phyloP scores from a whole-genome alignment of 2,888 invertebrate species.

The Phyllotreta striolata region DNA sequence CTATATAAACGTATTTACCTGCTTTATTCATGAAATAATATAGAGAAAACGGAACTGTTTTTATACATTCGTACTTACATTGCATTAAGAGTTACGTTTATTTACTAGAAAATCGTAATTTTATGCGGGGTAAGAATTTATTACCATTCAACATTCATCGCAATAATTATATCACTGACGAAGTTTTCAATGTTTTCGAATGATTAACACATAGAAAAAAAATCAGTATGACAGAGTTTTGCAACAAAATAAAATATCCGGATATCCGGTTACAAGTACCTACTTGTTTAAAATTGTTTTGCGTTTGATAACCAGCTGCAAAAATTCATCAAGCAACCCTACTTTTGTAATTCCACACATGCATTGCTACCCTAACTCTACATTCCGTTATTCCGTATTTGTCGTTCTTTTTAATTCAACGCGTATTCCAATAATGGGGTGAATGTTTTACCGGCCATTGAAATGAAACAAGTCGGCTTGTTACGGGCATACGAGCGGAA shows the following conservation, averaged over 20 bases:
- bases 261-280: conserved; percentile 18
- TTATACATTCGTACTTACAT: conserved; percentile 5
- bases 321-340: conserved; percentile 7
- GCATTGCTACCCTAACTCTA: conserved; percentile 6
- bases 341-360: not conserved
- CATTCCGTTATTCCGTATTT: too few relatives aligned
- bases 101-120: conserved; percentile 8
- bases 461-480: too few relatives aligned
- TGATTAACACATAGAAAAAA: not conserved
- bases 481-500: too few relatives aligned
- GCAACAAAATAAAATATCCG: conserved; percentile 11
- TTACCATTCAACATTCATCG: too few relatives aligned
- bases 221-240: not conserved
- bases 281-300: conserved; percentile 10
- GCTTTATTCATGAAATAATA: not conserved
- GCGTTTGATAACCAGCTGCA: conserved; percentile 15
- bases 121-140: too few relatives aligned
- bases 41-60: conserved; percentile 7
- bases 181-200: too few relatives aligned
- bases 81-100: not conserved
- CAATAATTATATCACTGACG: too few relatives aligned
- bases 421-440: too few relatives aligned
- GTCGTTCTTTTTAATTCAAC: too few relatives aligned
- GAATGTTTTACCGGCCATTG: too few relatives aligned
- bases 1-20: conserved; percentile 6